phyloP scores from a whole-genome alignment of 37 sponge, comb jelly and placozoan species.

The Diacarnus erythraeanus region DNA sequence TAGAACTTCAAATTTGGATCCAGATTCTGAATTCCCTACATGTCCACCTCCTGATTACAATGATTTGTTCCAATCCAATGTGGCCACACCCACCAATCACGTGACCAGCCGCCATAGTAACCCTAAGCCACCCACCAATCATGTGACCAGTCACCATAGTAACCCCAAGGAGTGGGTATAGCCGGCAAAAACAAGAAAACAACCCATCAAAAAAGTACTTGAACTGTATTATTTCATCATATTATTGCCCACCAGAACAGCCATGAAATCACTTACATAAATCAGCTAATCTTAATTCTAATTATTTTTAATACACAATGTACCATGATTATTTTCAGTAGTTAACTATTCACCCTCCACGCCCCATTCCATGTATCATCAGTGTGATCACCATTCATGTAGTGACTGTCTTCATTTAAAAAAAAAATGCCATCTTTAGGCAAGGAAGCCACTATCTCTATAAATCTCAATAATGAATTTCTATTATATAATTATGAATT shows the following conservation, averaged over 20 bases:
- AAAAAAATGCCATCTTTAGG: too few species aligned
- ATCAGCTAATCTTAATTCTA: too few species aligned
- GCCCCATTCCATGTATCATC: too few species aligned
- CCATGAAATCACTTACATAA: background rate
- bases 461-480: too few species aligned
- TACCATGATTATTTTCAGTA: background rate
- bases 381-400: too few species aligned
- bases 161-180: background rate
- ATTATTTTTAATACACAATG: background rate
- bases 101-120: background rate
- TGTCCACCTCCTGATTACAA: constrained; percentile 5
- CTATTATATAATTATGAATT: too few species aligned
- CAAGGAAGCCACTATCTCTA: too few species aligned
- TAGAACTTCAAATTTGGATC: background rate
- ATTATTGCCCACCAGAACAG: background rate
- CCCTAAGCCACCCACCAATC: background rate
- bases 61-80: background rate
- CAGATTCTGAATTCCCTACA: background rate
- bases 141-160: background rate
- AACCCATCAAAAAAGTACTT: too few species aligned
- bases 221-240: too few species aligned
- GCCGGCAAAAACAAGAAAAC: background rate
- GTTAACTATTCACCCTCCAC: too few species aligned
- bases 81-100: background rate
- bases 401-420: too few species aligned